A percentile compares a stretch with the other conserved stretches of the same genome.
These are phyloP conservation scores for Sympetrum striolatum DNA, from an alignment of 2,888 invertebrate genomes.

Conservation along the genomic window DNA sequence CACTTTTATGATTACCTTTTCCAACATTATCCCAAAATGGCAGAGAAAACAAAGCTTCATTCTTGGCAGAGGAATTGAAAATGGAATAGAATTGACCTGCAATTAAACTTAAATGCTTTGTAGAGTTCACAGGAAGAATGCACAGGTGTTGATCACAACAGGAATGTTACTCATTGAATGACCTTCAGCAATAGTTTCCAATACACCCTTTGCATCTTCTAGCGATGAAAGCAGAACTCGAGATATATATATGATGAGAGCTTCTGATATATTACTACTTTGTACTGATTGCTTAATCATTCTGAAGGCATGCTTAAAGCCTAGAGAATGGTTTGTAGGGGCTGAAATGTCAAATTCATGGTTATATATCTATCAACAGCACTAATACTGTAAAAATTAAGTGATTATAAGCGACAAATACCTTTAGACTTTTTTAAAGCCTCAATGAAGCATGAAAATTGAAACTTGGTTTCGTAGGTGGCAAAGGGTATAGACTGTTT, in stretches of 20 bases:
- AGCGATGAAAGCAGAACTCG: conserved; percentile 69
- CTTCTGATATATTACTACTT: conserved; percentile 57
- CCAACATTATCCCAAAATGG: conserved; percentile 62
- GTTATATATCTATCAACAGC: neutral
- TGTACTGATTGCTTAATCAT: conserved; percentile 58
- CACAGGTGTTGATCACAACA: conserved; percentile 71
- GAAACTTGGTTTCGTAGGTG: conserved; percentile 62
- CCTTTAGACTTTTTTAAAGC: conserved; percentile 60
- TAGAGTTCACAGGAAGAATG: conserved; percentile 64
- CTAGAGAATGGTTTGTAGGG: conserved; percentile 70
- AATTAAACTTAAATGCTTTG: conserved; percentile 61
- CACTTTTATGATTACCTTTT: conserved; percentile 56
- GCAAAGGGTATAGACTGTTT: conserved; percentile 58
- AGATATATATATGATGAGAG: conserved; percentile 70
- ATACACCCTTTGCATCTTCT: conserved; percentile 67
- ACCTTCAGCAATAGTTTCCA: conserved; percentile 65
- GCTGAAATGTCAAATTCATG: conserved; percentile 49
- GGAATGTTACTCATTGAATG: conserved; percentile 61
- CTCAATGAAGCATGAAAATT: conserved; percentile 62
- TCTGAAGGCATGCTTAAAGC: conserved; percentile 65
- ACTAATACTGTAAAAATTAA: neutral
- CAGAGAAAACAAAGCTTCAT: conserved; percentile 55
- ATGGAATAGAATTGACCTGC: conserved; percentile 59
- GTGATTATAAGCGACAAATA: conserved; percentile 47
- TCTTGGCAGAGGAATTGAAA: conserved; percentile 54